Evolutionary conservation across 2,888 invertebrate species (phyloP).

Genomic region (Steromphala cineraria): DNA sequence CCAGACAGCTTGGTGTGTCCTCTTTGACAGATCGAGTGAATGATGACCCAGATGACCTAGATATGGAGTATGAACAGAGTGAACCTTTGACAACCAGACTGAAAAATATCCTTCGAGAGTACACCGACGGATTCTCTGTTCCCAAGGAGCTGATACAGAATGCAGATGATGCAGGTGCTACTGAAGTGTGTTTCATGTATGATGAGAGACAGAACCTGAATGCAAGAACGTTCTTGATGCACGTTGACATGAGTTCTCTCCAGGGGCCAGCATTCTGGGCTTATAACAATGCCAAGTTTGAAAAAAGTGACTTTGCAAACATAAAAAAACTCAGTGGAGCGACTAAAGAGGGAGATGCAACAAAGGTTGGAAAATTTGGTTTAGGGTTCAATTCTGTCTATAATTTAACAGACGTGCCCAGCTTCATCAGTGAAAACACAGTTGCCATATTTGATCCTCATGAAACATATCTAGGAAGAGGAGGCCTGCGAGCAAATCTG

Average conservation of each 20-base stretch:
- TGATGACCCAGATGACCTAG: slow-evolving; percentile 45
- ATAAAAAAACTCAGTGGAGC: slow-evolving; percentile 63
- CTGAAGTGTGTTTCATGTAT: slow-evolving; percentile 57
- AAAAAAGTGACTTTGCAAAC: slow-evolving; percentile 60
- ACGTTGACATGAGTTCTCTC: slow-evolving; percentile 55
- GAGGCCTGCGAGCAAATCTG: slow-evolving; percentile 55
- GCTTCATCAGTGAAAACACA: slow-evolving; percentile 65
- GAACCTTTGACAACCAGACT: slow-evolving; percentile 64
- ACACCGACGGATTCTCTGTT: slow-evolving; percentile 68
- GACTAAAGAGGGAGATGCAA: slow-evolving; percentile 55
- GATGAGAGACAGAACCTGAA: slow-evolving; percentile 59
- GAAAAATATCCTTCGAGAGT: slow-evolving; percentile 56
- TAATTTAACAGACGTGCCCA: slow-evolving; percentile 71
- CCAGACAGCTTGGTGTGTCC: neutral
- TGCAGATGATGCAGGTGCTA: slow-evolving; percentile 70
- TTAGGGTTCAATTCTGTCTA: slow-evolving; percentile 72
- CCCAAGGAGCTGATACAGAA: slow-evolving; percentile 69
- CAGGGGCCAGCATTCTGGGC: slow-evolving; percentile 68
- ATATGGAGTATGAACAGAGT: slow-evolving; percentile 57
- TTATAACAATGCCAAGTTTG: slow-evolving; percentile 63
- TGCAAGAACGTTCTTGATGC: slow-evolving; percentile 46
- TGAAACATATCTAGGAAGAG: slow-evolving; percentile 56
- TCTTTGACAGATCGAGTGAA: slow-evolving; percentile 24
- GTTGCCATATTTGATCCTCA: slow-evolving; percentile 73
- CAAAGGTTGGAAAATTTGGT: slow-evolving; percentile 69